Evolutionary conservation across 2,888 invertebrate genomes (phyloP).

Genomic region (Ennomos quercinarius): DNA sequence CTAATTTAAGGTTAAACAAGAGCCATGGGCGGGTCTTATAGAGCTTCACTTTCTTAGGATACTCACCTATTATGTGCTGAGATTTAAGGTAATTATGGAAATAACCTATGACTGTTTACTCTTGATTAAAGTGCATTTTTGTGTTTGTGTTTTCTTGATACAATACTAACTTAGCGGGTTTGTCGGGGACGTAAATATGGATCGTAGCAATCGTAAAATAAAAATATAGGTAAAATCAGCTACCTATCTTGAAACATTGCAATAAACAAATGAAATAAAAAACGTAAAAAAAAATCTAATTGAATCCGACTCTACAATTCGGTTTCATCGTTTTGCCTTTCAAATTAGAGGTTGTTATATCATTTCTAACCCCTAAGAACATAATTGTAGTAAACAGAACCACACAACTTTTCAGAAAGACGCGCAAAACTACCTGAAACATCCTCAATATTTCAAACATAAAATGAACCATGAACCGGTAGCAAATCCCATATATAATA

Average conservation of each 20-base stretch:
- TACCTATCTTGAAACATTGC: too few species aligned
- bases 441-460: neutral
- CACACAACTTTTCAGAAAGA: neutral
- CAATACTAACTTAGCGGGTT: too few species aligned
- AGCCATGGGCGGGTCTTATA: conserved; percentile 57
- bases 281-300: too few species aligned
- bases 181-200: too few species aligned
- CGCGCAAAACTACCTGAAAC: neutral
- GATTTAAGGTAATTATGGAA: conserved; percentile 50
- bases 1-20: conserved; percentile 81
- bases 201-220: too few species aligned
- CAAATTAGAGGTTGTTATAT: too few species aligned
- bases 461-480: conserved; percentile 29
- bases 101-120: conserved; percentile 15
- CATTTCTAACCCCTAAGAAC: neutral
- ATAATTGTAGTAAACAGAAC: neutral
- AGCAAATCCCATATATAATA: conserved; percentile 51
- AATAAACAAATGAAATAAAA: too few species aligned
- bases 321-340: too few species aligned
- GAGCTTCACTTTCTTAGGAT: conserved; percentile 50
- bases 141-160: too few species aligned
- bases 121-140: too few species aligned
- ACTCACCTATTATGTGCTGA: conserved; percentile 65
- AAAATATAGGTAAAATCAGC: too few species aligned
- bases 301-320: too few species aligned